phyloP scores from a whole-genome alignment of 2,113 vertebrate species.

The Malurus melanocephalus region DNA sequence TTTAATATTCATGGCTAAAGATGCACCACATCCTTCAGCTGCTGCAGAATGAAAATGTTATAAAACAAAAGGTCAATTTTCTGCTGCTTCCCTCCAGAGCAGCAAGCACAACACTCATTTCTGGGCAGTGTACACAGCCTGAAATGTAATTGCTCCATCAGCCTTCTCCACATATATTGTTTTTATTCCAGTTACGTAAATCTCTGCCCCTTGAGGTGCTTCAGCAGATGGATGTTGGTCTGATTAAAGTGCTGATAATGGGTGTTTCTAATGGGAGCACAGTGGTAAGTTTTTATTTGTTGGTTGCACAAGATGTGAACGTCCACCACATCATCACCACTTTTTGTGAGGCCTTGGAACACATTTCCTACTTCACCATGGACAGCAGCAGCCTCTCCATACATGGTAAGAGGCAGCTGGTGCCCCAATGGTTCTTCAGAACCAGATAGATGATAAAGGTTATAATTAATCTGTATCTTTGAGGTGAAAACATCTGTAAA shows the following conservation, averaged over 20 bases:
- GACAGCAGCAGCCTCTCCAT: constrained; percentile 63
- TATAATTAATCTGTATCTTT: neutral
- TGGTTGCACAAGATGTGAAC: constrained; percentile 50
- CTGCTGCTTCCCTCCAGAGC: neutral
- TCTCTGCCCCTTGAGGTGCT: constrained; percentile 59
- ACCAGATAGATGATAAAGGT: neutral
- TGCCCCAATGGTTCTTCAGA: neutral
- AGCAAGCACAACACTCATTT: neutral
- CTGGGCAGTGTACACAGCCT: neutral
- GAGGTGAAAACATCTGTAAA: neutral
- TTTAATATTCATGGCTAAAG: constrained; percentile 2
- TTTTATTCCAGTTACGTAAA: constrained; percentile 67
- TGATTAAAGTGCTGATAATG: constrained; percentile 70
- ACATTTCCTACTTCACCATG: constrained; percentile 64
- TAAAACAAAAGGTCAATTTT: neutral
- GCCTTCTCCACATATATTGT: neutral
- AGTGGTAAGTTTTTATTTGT: constrained; percentile 73
- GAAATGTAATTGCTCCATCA: neutral
- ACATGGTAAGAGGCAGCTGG: constrained; percentile 57
- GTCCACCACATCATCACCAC: constrained; percentile 44
- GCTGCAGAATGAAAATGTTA: neutral
- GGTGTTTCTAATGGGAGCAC: constrained; percentile 73
- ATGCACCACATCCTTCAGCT: neutral
- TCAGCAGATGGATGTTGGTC: constrained; percentile 62
- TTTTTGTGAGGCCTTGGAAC: constrained; percentile 71